These are phyloP conservation scores for Thymelicus acteon DNA, from an alignment of 2,888 invertebrate genomes.

Conservation along the genomic window DNA sequence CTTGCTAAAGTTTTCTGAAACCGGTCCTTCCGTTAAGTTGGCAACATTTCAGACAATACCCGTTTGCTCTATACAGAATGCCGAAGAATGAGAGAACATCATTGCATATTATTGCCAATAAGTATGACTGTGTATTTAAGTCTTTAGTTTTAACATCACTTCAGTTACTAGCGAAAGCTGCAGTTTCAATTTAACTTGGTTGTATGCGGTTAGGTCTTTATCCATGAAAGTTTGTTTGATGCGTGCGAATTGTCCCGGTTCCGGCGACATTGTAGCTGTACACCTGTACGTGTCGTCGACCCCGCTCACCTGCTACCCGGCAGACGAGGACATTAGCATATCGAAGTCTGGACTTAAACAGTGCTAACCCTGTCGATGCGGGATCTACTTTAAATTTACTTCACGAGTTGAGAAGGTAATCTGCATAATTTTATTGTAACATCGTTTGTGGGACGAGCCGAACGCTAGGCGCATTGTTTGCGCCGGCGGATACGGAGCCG, in stretches of 20 bases:
- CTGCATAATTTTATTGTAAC: slow-evolving; percentile 29
- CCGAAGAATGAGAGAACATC: neutral
- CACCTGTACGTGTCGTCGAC: slow-evolving; percentile 75
- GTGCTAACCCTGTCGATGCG: slow-evolving; percentile 28
- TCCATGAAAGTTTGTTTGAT: slow-evolving; percentile 24
- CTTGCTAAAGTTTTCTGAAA: slow-evolving; percentile 18
- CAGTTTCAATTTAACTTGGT: neutral
- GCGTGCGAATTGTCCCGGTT: slow-evolving; percentile 40
- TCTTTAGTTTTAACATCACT: too few species aligned
- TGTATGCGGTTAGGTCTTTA: neutral
- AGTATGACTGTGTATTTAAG: neutral
- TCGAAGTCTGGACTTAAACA: slow-evolving; percentile 47
- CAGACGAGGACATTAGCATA: slow-evolving; percentile 65
- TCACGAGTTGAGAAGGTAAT: slow-evolving; percentile 17
- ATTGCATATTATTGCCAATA: too few species aligned
- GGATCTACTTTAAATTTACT: slow-evolving; percentile 18
- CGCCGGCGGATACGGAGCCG: slow-evolving; percentile 33
- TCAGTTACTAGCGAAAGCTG: too few species aligned
- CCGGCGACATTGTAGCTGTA: slow-evolving; percentile 42
- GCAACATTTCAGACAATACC: slow-evolving; percentile 6
- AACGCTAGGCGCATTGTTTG: slow-evolving; percentile 32
- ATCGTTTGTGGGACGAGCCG: slow-evolving; percentile 17
- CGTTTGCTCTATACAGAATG: neutral
- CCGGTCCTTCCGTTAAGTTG: slow-evolving; percentile 2
- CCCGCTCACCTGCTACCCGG: slow-evolving; percentile 73